Evolutionary conservation across 2,888 invertebrate genomes (phyloP).

Genomic region (Alviniconcha strummeri): DNA sequence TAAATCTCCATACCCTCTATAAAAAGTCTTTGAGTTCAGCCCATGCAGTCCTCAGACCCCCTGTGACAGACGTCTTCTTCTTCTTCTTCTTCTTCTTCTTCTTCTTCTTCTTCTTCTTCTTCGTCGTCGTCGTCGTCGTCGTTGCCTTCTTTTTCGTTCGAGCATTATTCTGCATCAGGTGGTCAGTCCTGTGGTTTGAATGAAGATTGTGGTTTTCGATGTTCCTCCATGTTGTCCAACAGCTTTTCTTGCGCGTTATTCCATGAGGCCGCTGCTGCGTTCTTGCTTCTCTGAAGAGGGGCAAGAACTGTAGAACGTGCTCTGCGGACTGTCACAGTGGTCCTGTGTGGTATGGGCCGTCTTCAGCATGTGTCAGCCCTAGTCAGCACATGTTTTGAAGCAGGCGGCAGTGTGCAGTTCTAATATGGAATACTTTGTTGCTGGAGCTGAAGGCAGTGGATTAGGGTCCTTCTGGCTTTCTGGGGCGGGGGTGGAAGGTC

Average conservation of each 20-base stretch:
- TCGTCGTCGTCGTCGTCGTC: background rate
- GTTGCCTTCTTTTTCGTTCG: background rate
- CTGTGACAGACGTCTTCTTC: background rate
- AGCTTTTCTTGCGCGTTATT: background rate
- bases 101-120: background rate
- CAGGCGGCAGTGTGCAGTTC: background rate
- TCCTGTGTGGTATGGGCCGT: background rate
- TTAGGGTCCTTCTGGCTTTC: no score
- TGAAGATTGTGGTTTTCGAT: background rate
- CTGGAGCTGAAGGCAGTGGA: no score
- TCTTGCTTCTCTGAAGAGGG: background rate
- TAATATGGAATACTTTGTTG: background rate
- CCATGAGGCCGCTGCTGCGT: background rate
- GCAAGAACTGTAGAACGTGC: background rate
- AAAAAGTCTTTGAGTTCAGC: no score
- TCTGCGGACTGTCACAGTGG: background rate
- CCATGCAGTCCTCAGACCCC: no score
- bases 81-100: background rate
- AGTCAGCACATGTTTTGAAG: background rate
- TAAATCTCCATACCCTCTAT: no score
- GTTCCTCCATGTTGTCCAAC: background rate
- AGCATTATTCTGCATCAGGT: background rate
- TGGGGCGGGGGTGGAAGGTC: no score
- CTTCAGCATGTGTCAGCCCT: background rate
- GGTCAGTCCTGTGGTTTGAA: background rate